Base-by-base conservation (phyloP, 2,113 vertebrate species). In the Mormyrus lacerda region DNA sequence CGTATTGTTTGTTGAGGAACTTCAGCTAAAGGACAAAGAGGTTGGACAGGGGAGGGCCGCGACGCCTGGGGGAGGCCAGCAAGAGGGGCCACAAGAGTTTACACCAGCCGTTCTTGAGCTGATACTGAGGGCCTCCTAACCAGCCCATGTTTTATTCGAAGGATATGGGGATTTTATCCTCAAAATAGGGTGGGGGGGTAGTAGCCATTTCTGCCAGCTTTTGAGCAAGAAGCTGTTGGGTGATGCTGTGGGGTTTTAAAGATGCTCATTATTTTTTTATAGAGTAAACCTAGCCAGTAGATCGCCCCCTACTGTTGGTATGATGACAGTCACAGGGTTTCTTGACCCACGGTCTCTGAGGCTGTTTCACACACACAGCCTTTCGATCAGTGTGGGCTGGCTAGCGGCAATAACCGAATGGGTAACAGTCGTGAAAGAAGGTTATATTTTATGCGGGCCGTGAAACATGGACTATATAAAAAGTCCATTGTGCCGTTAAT, bases 381-480 rank as follows among this genome's bases (percentile, higher is more conserved):
- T 79, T 35, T 42, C 15, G 10, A 39, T 79, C 73, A 19, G 17
- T 42, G 73, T 19, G 73, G 73, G 17, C 35, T 39, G 35, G 31
- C 13, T 35, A 76, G 35, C 35, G 0, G 69, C 11, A 76, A 39
- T 76, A 76, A 27, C 9, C 10, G n/a, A 69, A 42, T 39, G 35
- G 35, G 73, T 35, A 42, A 17, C 69, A 4, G 55, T 15, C 31
- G 69, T 35, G 69, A 76, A 17, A 15, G 69, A 39, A 35, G 69
- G 69, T 76, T 76, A 39, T 79, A 42, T 69, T 69, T 69, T 69
- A 69, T 69, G 61, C 73, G 3, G 35, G 15, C 39, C 6, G 35
- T 79, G 73, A 79, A 79, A 79, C 73, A 79, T 79, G 73, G 73
- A 42, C 73, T 42, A 15, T 79, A 79, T 79, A 79, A 79, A 79